Evolutionary conservation across 2,113 vertebrate species (phyloP).

Genomic region (Penelope pileata): DNA sequence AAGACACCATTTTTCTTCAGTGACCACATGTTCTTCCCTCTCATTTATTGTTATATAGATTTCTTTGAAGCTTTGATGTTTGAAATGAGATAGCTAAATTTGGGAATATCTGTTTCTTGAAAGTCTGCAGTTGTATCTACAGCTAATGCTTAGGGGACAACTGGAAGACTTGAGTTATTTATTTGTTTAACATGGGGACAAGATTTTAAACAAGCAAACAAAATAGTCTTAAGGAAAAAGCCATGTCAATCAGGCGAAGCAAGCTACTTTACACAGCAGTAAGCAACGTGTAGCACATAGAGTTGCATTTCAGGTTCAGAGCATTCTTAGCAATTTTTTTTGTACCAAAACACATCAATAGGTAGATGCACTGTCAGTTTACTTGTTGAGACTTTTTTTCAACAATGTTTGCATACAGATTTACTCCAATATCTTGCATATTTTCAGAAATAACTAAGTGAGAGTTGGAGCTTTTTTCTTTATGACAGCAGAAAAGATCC

Average conservation of each 20-base stretch:
- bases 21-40: neutral
- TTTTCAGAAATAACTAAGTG: neutral
- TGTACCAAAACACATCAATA: neutral
- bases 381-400: neutral
- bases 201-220: neutral
- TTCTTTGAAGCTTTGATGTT: neutral
- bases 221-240: neutral
- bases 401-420: neutral
- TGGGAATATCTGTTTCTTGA: neutral
- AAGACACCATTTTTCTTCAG: neutral
- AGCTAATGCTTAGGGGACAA: neutral
- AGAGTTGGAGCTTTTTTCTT: neutral
- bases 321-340: neutral
- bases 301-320: neutral
- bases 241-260: neutral
- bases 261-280: neutral
- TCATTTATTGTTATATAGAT: neutral
- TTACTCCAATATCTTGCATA: neutral
- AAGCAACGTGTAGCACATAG: neutral
- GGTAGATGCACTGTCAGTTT: neutral
- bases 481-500: neutral
- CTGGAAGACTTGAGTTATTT: neutral
- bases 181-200: neutral
- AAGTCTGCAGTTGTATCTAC: neutral
- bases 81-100: neutral